A percentile compares a stretch with the other conserved stretches of the same genome.
phyloP scores from a whole-genome alignment of 2,888 invertebrate species.

The Catotricha subobsoleta region DNA sequence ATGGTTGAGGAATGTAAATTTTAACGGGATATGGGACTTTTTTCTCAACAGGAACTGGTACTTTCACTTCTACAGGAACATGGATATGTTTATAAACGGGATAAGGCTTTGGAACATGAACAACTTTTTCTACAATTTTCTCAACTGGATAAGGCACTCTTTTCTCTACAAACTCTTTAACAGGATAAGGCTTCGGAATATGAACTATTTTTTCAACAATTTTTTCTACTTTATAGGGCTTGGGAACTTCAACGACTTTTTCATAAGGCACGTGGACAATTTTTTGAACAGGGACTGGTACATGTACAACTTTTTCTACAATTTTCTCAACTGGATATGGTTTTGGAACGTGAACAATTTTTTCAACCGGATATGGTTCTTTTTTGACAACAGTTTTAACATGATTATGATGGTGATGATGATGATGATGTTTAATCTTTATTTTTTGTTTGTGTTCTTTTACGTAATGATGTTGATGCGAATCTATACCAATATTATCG shows the following conservation, averaged over 20 bases:
- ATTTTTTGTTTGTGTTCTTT: conserved; percentile 18
- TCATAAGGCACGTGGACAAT: too few species aligned
- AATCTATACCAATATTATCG: conserved; percentile 9
- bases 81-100: conserved; percentile 26
- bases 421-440: conserved; percentile 39
- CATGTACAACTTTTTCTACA: conserved; percentile 11
- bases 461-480: conserved; percentile 8
- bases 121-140: conserved; percentile 17
- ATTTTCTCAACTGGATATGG: conserved; percentile 18
- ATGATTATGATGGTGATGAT: conserved; percentile 46
- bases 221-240: conserved; percentile 19
- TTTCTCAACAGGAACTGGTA: conserved; percentile 34
- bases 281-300: conserved; percentile 1
- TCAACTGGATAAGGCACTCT: conserved; percentile 29
- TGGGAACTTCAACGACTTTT: conserved; percentile 9
- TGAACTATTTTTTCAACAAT: conserved; percentile 17
- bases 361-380: conserved; percentile 22
- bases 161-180: conserved; percentile 4
- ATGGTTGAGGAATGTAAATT: conserved; percentile 32
- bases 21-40: too few species aligned
- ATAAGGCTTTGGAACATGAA: conserved; percentile 17
- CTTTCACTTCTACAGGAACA: conserved; percentile 21
- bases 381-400: conserved; percentile 41
- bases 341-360: conserved; percentile 33
- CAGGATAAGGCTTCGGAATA: conserved; percentile 32